Base-by-base conservation (phyloP, 2,113 vertebrate genomes). In the Takifugu flavidus region DNA sequence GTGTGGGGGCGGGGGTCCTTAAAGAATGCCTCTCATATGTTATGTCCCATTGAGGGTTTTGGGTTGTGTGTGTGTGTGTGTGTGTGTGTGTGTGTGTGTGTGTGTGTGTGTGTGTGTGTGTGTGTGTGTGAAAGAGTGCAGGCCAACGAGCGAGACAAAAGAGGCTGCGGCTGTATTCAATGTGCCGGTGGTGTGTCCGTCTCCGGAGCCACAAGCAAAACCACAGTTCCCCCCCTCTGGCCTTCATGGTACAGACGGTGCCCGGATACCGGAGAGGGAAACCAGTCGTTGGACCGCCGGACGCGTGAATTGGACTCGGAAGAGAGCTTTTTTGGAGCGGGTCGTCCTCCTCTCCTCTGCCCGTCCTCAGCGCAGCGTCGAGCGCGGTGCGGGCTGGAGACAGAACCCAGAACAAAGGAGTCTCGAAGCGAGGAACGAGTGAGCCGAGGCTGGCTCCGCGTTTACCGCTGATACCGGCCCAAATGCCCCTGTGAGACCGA, bases 361-460 rank as follows among this genome's bases (percentile, higher is more conserved):
- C 67, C 64, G 67, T 72, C 69, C 70, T 73, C 53, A 43, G 62
- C 57, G 59, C 67, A 10, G n/a, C 75, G 71, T 67, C 70, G 82
- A 80, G 75, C 29, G 80, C 61, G 71, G 69, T 59, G 83, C 76
- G 78, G 71, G 63, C 49, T 70, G 85, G 78, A 85, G 75, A 86
- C 78, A 75, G 70, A 74, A 73, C 53, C 84, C 89, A 87, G 90
- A 90, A 92, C 91, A 92, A 92, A 92, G 91, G 82, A 89, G 88
- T 65, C 79, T 89, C 70, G 70, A 67, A 73, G 82, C 84, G n/a
- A 82, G 83, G 85, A 84, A 87, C 83, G 86, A 87, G 78, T 78
- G 77, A 87, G 86, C 80, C 72, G 74, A 85, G 87, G 70, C 84
- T 77, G 79, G 89, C 84, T 79, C 55, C 53, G 72, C 70, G 74